These are phyloP conservation scores for Antidorcas marsupialis DNA, from an alignment of 2,113 vertebrate species.

Conservation along the genomic window DNA sequence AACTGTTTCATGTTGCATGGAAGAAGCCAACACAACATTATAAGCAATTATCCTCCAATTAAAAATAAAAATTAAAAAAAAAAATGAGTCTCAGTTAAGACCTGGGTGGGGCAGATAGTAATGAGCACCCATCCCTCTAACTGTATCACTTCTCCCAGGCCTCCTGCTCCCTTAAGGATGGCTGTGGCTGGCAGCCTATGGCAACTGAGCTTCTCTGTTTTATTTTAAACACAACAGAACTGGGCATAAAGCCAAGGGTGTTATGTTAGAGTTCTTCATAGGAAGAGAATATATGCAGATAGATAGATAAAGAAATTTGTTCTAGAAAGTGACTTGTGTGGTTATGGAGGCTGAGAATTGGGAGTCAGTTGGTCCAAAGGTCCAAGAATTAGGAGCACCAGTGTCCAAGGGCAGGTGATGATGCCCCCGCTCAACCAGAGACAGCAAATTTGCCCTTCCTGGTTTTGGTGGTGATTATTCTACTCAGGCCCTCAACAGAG, in stretches of 20 bases:
- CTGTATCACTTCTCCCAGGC: not conserved
- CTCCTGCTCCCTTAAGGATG: not conserved
- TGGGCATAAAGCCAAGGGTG: too few relatives aligned
- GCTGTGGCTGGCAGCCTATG: not conserved
- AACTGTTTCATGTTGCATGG: not conserved
- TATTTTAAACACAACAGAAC: not conserved
- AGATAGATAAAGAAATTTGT: not conserved
- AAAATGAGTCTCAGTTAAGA: not conserved
- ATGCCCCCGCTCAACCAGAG: not conserved
- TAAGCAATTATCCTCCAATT: not conserved
- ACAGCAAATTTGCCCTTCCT: not conserved
- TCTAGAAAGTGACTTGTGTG: not conserved
- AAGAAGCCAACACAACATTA: not conserved
- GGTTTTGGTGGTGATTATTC: not conserved
- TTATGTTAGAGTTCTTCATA: not conserved
- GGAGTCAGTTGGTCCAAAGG: not conserved
- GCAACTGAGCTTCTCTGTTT: not conserved
- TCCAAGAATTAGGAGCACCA: not conserved
- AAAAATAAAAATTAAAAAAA: not conserved
- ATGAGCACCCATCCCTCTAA: not conserved
- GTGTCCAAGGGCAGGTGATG: not conserved
- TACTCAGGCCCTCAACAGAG: not conserved
- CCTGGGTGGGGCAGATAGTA: not conserved
- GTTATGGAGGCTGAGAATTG: not conserved
- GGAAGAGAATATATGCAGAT: not conserved